Conservation (phyloP, 37 sponge, comb jelly and placozoan species). For the Petrosia ficiformis region DNA sequence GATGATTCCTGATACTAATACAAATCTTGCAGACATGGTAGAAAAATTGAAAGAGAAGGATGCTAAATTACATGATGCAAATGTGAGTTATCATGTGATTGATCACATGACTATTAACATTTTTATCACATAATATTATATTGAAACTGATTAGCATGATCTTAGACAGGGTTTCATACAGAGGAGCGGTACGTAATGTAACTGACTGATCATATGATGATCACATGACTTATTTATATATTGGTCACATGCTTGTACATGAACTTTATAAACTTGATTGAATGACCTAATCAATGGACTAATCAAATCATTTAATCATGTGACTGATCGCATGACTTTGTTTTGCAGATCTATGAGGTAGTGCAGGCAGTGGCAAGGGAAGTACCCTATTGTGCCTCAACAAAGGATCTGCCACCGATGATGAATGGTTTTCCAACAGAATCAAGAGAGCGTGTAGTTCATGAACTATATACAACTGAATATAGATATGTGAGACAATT, state of each 20-base stretch:
- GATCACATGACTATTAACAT: too few relatives aligned
- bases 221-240: too few relatives aligned
- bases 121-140: too few relatives aligned
- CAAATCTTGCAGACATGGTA: not conserved
- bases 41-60: slow-evolving; percentile 4
- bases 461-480: slow-evolving; percentile 91
- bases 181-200: too few relatives aligned
- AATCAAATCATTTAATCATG: too few relatives aligned
- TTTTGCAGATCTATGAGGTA: slow-evolving; percentile 65
- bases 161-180: too few relatives aligned
- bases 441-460: slow-evolving; percentile 46
- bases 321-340: too few relatives aligned
- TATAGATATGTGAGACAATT: slow-evolving; percentile 78
- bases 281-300: too few relatives aligned
- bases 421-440: slow-evolving; percentile 54
- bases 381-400: slow-evolving; percentile 47
- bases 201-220: too few relatives aligned
- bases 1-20: not conserved
- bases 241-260: too few relatives aligned
- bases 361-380: slow-evolving; percentile 44
- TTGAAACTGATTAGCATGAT: too few relatives aligned
- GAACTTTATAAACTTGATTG: too few relatives aligned
- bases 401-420: slow-evolving; percentile 39
- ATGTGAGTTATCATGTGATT: not conserved
- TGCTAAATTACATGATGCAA: slow-evolving; percentile 6